phyloP scores from a whole-genome alignment of 2,888 invertebrate species.

The Troides helena region DNA sequence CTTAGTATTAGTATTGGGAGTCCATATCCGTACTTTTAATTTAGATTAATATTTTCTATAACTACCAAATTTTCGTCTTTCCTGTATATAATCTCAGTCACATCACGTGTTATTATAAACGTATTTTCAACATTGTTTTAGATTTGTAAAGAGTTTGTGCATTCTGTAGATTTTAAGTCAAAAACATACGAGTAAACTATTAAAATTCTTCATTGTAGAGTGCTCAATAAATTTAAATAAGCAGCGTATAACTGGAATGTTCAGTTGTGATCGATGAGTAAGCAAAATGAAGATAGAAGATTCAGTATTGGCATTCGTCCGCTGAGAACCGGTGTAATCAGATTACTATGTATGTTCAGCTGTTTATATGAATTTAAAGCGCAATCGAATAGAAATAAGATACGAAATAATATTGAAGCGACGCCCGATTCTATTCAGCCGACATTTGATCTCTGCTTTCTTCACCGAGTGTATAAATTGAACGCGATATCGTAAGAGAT shows the following conservation, averaged over 20 bases:
- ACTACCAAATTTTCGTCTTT: background rate
- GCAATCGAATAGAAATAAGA: conserved; percentile 27
- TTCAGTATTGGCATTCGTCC: conserved; percentile 34
- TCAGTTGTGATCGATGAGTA: conserved; percentile 34
- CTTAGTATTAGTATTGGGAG: conserved; percentile 4
- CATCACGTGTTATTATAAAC: no score
- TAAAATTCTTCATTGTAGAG: background rate
- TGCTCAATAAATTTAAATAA: background rate
- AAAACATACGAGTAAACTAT: background rate
- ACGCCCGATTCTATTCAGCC: conserved; percentile 17
- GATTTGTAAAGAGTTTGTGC: no score
- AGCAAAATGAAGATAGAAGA: conserved; percentile 35
- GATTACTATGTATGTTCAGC: conserved; percentile 31
- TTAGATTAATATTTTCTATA: background rate
- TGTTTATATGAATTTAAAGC: conserved; percentile 22
- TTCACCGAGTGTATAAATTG: conserved; percentile 11
- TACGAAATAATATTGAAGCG: conserved; percentile 21
- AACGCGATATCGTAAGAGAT: background rate
- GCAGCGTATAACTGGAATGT: conserved; percentile 29
- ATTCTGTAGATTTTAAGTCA: no score
- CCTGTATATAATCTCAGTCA: no score
- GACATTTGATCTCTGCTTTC: conserved; percentile 19
- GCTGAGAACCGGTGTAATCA: conserved; percentile 37
- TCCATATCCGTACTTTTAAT: background rate
- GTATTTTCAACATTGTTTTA: no score